Evolutionary conservation across 2,888 invertebrate species (phyloP).

Genomic region (Dynastes tityus): DNA sequence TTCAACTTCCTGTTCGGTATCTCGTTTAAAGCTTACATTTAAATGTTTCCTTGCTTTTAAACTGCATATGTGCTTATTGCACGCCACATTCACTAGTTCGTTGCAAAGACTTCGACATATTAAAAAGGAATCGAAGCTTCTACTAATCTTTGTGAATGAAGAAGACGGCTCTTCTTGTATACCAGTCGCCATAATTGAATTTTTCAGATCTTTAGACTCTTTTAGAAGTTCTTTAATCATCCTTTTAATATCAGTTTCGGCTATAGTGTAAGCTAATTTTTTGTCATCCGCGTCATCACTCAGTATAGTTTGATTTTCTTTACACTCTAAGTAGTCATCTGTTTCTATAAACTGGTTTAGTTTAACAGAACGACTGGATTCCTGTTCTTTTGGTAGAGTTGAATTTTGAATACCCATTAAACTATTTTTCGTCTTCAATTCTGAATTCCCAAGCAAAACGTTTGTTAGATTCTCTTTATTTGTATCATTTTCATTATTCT

Average conservation of each 20-base stretch:
- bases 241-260: constrained; percentile 48
- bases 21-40: constrained; percentile 22
- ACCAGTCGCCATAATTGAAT: constrained; percentile 40
- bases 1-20: constrained; percentile 23
- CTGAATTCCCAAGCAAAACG: not conserved
- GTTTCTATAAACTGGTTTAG: not conserved
- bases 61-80: constrained; percentile 4
- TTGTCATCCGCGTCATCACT: constrained; percentile 29
- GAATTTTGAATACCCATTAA: too few relatives aligned
- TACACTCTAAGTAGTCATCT: not conserved
- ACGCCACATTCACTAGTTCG: constrained; percentile 30
- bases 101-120: constrained; percentile 25
- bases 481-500: not conserved
- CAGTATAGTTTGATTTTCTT: not conserved
- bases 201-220: constrained; percentile 49
- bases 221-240: constrained; percentile 51
- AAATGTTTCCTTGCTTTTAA: constrained; percentile 36
- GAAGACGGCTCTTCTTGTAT: constrained; percentile 31
- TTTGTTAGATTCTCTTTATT: not conserved
- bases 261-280: constrained; percentile 45
- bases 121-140: constrained; percentile 18
- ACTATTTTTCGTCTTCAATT: not conserved
- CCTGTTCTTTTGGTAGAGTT: not conserved
- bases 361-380: not conserved
- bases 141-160: constrained; percentile 22